Evolutionary conservation across 2,888 invertebrate species (phyloP).

Genomic region (Nymphalis polychloros): DNA sequence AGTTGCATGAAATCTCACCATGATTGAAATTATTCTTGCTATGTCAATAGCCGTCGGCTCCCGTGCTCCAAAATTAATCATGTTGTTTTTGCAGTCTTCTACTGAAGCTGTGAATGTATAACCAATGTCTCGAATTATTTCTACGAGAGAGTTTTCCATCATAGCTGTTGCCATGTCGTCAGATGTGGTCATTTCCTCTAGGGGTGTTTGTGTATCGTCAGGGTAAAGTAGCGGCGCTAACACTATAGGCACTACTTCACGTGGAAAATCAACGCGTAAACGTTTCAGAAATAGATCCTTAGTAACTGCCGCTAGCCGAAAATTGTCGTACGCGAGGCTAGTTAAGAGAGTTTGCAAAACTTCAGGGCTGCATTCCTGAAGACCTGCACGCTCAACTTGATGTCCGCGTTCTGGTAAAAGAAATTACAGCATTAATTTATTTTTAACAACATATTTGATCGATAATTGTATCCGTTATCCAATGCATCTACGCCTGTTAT

Average conservation of each 20-base stretch:
- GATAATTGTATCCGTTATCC: too few species aligned
- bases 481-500: too few species aligned
- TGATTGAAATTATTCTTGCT: constrained; percentile 91
- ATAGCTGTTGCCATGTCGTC: constrained; percentile 82
- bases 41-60: constrained; percentile 92
- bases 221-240: constrained; percentile 93
- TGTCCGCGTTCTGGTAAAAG: constrained; percentile 81
- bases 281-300: constrained; percentile 91
- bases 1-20: constrained; percentile 90
- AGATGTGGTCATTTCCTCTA: constrained; percentile 84
- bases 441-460: neutral
- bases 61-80: constrained; percentile 90
- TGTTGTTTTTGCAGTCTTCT: constrained; percentile 92
- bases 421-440: constrained; percentile 11
- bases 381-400: constrained; percentile 88
- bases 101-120: constrained; percentile 92
- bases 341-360: constrained; percentile 91
- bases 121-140: constrained; percentile 95
- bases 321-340: constrained; percentile 82
- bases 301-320: constrained; percentile 86
- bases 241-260: constrained; percentile 93
- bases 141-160: constrained; percentile 91
- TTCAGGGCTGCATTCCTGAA: constrained; percentile 95
- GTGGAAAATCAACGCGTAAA: constrained; percentile 92
- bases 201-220: constrained; percentile 86